Evolutionary conservation across 2,113 vertebrate genomes (phyloP).

Genomic region (Dasyurus viverrinus): DNA sequence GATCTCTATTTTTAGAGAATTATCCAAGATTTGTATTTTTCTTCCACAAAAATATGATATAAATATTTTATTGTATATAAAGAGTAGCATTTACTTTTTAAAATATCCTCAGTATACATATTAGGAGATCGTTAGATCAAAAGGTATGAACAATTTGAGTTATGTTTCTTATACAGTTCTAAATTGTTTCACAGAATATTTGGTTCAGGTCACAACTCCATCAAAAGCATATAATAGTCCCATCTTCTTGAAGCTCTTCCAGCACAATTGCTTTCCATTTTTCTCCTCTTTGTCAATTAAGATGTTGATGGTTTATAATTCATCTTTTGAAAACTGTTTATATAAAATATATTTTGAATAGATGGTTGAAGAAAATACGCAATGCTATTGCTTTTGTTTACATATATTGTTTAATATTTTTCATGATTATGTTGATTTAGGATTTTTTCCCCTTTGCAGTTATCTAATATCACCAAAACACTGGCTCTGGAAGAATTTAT

Average conservation of each 20-base stretch:
- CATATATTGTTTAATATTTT: not conserved
- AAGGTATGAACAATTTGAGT: not conserved
- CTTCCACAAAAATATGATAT: not conserved
- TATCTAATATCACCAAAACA: conserved; percentile 82
- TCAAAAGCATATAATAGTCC: not conserved
- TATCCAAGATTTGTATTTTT: conserved; percentile 15
- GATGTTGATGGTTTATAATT: not conserved
- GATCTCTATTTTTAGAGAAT: not conserved
- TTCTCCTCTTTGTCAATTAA: not conserved
- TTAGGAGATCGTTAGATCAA: not conserved
- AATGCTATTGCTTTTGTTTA: conserved; percentile 25
- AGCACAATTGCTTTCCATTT: not conserved
- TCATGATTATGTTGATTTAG: conserved; percentile 15
- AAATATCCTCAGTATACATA: not conserved
- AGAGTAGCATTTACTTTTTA: not conserved
- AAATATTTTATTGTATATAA: not conserved
- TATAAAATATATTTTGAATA: conserved; percentile 14
- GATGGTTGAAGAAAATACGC: not conserved
- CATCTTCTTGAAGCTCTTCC: not conserved
- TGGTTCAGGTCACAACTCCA: not conserved
- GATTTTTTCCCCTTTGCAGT: conserved; percentile 68
- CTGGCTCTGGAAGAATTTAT: conserved; percentile 86
- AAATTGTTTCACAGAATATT: not conserved
- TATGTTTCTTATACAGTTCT: not conserved
- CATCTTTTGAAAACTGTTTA: not conserved